These are phyloP conservation scores for Tenualosa ilisha DNA, from an alignment of 2,797 vertebrate species.

Conservation along the genomic window DNA sequence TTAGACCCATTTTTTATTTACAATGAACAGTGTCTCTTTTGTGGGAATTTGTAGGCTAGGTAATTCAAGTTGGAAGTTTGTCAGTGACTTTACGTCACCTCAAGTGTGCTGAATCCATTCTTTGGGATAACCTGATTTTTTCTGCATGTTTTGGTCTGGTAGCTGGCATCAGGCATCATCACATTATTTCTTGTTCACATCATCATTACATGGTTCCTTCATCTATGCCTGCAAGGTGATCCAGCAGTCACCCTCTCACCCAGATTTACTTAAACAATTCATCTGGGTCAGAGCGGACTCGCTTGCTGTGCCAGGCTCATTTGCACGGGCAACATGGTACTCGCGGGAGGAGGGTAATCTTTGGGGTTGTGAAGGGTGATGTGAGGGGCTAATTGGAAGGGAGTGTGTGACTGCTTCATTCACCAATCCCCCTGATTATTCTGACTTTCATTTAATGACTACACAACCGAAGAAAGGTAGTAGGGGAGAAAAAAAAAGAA, in stretches of 20 bases:
- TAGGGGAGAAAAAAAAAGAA: neutral
- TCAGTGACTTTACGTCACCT: too few species aligned
- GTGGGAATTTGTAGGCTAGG: too few species aligned
- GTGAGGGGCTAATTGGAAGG: neutral
- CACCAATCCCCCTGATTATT: neutral
- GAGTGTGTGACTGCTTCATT: conserved; percentile 6
- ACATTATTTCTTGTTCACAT: neutral
- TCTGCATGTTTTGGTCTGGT: neutral
- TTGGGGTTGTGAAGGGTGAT: neutral
- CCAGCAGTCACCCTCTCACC: neutral
- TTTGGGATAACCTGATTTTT: too few species aligned
- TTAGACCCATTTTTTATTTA: too few species aligned
- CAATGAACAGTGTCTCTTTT: too few species aligned
- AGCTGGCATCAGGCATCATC: neutral
- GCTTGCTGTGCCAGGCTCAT: neutral
- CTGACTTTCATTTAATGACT: conserved; percentile 9
- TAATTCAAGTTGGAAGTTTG: too few species aligned
- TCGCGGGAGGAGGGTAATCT: neutral
- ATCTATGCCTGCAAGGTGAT: neutral
- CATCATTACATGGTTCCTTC: neutral
- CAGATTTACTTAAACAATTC: neutral
- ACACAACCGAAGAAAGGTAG: neutral
- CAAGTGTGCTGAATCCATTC: too few species aligned
- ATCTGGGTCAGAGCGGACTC: neutral
- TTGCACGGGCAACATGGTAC: neutral